Conservation (phyloP, 2,888 invertebrate species). For the Heliothis peltigera region DNA sequence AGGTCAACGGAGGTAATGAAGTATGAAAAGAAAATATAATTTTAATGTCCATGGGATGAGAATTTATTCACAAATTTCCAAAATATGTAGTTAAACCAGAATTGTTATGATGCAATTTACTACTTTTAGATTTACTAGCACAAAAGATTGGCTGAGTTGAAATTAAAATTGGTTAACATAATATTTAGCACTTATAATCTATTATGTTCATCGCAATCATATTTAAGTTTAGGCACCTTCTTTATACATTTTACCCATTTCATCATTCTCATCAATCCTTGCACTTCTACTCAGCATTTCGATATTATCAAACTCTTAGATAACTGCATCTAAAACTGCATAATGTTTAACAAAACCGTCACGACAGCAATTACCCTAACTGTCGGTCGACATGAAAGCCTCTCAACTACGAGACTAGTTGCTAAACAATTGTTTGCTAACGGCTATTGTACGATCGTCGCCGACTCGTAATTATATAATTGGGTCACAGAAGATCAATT, state of each 20-base stretch:
- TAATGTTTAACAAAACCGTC: slow-evolving; percentile 29
- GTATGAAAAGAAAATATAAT: too few species aligned
- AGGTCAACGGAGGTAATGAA: slow-evolving; percentile 4
- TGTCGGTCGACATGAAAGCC: slow-evolving; percentile 43
- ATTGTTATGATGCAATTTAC: too few species aligned
- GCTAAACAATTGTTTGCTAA: slow-evolving; percentile 55
- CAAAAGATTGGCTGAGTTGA: too few species aligned
- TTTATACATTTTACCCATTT: not conserved
- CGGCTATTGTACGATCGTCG: slow-evolving; percentile 51
- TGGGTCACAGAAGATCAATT: slow-evolving; percentile 52
- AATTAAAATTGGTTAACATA: too few species aligned
- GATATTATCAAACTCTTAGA: slow-evolving; percentile 20
- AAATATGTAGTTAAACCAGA: too few species aligned
- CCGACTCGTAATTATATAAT: slow-evolving; percentile 57
- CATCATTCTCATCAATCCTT: not conserved
- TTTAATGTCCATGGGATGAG: too few species aligned
- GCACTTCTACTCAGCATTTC: not conserved
- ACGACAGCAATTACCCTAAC: slow-evolving; percentile 48
- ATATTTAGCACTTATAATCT: too few species aligned
- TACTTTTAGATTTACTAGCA: too few species aligned
- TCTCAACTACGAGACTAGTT: slow-evolving; percentile 30
- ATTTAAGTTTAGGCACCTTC: too few species aligned
- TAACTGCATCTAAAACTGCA: slow-evolving; percentile 20
- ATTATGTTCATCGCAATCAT: too few species aligned
- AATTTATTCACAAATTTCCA: too few species aligned